Conservation (phyloP, 2,888 invertebrate genomes). For the Eilema caniola region DNA sequence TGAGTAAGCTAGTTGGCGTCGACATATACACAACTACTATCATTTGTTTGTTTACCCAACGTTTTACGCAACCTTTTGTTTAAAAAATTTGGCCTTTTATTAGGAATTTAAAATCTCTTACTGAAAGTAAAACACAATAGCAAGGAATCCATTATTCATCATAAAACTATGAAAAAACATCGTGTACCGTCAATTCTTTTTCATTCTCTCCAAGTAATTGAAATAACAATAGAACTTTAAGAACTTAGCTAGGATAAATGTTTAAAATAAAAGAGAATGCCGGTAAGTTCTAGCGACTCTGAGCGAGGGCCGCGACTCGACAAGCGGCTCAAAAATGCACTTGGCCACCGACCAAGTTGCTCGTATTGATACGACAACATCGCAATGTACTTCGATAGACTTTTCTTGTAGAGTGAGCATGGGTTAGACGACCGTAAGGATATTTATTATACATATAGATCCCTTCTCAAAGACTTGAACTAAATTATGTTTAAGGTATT, state of each 20-base stretch:
- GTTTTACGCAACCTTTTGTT: neutral
- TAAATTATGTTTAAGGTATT: no score
- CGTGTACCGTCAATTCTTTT: neutral
- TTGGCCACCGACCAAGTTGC: slow-evolving; percentile 48
- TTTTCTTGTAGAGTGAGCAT: slow-evolving; percentile 25
- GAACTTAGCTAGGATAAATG: slow-evolving; percentile 25
- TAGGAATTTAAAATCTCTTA: neutral
- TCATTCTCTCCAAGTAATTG: neutral
- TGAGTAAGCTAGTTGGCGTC: no score
- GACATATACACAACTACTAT: no score
- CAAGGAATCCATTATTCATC: neutral
- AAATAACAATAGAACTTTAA: slow-evolving; percentile 21
- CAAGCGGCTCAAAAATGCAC: slow-evolving; percentile 34
- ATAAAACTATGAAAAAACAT: neutral
- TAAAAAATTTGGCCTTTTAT: neutral
- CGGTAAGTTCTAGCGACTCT: slow-evolving; percentile 18
- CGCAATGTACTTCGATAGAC: slow-evolving; percentile 35
- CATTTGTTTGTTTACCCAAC: no score
- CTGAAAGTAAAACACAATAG: neutral
- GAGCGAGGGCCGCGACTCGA: slow-evolving; percentile 5
- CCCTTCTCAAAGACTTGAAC: no score
- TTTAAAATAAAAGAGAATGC: slow-evolving; percentile 28
- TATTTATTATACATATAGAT: no score
- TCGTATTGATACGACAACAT: slow-evolving; percentile 46
- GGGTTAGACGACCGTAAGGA: neutral